Conservation (phyloP, 2,797 vertebrate species). For the Arvicola amphibius region DNA sequence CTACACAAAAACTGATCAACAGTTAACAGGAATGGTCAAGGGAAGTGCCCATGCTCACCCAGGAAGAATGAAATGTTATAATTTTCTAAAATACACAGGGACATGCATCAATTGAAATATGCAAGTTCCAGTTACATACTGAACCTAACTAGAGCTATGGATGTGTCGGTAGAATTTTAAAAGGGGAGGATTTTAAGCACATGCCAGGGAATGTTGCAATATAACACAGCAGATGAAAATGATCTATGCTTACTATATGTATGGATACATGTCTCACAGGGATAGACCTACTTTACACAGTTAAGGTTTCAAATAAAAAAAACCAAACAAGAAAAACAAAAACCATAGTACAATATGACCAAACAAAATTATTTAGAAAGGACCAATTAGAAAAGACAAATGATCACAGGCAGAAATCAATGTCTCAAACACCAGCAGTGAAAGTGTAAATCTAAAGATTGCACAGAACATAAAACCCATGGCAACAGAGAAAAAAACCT, state of each 20-base stretch:
- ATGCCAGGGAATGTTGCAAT: not conserved
- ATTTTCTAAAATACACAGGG: not conserved
- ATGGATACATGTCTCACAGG: not conserved
- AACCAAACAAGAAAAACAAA: not conserved
- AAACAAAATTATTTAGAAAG: not conserved
- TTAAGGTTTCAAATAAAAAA: not conserved
- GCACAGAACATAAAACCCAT: not conserved
- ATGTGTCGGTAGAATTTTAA: too few species aligned
- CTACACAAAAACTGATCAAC: not conserved
- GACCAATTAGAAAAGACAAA: not conserved
- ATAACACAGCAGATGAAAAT: not conserved
- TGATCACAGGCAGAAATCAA: not conserved
- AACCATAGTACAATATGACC: not conserved
- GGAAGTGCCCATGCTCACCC: not conserved
- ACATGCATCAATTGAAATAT: not conserved
- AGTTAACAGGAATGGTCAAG: not conserved
- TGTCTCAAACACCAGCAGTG: not conserved
- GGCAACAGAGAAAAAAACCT: not conserved
- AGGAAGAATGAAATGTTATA: not conserved
- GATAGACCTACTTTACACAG: not conserved
- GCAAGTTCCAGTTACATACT: not conserved
- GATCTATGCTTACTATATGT: not conserved
- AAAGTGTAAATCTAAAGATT: not conserved
- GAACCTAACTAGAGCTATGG: too few species aligned
- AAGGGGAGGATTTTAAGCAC: not conserved